Percentiles rank a stretch among this genome's conserved stretches.
phyloP scores from a whole-genome alignment of 2,113 vertebrate species.

The Myodes glareolus region DNA sequence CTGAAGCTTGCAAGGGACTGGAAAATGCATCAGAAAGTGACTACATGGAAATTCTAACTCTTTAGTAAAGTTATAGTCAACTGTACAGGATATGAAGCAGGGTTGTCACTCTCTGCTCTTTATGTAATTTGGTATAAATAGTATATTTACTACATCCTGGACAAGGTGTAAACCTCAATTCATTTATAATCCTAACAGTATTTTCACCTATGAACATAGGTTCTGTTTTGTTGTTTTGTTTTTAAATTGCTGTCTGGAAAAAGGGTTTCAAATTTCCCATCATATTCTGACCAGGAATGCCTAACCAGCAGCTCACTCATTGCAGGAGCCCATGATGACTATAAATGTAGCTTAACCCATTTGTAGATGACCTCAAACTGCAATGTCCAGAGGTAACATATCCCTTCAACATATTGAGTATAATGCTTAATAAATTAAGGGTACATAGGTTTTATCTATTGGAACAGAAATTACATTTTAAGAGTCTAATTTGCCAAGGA shows the following conservation, averaged over 20 bases:
- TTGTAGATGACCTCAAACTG: background rate
- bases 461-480: background rate
- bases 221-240: background rate
- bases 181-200: conserved; percentile 11
- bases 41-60: conserved; percentile 36
- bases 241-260: background rate
- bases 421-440: background rate
- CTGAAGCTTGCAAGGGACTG: background rate
- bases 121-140: conserved; percentile 17
- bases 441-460: background rate
- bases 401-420: background rate
- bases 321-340: background rate
- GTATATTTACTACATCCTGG: conserved; percentile 24
- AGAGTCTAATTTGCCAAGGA: background rate
- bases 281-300: background rate
- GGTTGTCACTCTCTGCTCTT: background rate
- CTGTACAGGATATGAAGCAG: conserved; percentile 29
- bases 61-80: conserved; percentile 14
- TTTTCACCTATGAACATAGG: background rate
- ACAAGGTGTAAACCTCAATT: conserved; percentile 24
- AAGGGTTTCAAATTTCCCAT: background rate
- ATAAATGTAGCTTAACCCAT: too few species aligned
- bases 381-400: background rate
- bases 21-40: conserved; percentile 33
- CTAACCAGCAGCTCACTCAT: background rate